Conservation (phyloP, 2,888 invertebrate species). For the Melikaiella ostensackeni region DNA sequence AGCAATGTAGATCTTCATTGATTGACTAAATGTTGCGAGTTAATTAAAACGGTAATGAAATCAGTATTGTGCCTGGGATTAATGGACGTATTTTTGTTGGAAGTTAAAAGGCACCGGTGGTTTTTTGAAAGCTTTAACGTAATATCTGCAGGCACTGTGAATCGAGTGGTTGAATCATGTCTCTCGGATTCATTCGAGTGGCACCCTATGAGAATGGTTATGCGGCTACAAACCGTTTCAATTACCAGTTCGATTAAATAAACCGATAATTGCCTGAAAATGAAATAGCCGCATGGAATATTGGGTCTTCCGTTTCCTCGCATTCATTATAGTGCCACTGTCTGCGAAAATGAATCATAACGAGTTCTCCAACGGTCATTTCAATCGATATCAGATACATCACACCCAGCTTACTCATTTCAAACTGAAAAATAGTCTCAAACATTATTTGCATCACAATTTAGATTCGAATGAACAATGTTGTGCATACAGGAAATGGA, state of each 20-base stretch:
- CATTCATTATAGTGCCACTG: conserved; percentile 57
- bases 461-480: no score
- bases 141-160: conserved; percentile 38
- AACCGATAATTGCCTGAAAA: conserved; percentile 72
- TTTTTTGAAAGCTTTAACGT: conserved; percentile 34
- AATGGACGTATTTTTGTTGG: conserved; percentile 30
- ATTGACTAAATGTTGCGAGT: background rate
- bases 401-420: background rate
- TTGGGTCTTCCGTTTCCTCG: conserved; percentile 60
- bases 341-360: conserved; percentile 7
- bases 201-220: conserved; percentile 50
- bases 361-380: conserved; percentile 3
- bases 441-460: no score
- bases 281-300: conserved; percentile 64
- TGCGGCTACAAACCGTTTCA: conserved; percentile 60
- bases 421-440: no score
- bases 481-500: no score
- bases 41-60: conserved; percentile 34
- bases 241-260: conserved; percentile 72
- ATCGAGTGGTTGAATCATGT: conserved; percentile 58
- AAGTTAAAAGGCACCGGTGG: conserved; percentile 18
- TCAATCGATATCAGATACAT: conserved; percentile 6
- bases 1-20: background rate
- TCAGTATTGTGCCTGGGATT: conserved; percentile 16
- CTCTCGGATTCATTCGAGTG: conserved; percentile 57